Evolutionary conservation across 1,140 invertebrate genomes (phyloP).

Genomic region (Macrocentrus cingulum): DNA sequence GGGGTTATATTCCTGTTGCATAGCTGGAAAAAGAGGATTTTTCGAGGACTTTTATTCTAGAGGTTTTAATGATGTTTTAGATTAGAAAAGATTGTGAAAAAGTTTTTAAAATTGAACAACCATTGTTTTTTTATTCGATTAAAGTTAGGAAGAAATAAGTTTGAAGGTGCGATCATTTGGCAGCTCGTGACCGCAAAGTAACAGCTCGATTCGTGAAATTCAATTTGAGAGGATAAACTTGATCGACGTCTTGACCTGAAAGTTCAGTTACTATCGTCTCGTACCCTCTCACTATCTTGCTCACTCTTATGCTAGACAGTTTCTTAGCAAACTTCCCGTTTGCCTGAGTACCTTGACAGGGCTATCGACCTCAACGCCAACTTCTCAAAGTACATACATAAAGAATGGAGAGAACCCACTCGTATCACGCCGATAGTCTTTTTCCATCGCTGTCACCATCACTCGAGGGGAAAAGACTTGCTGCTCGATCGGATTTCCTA

Average conservation of each 20-base stretch:
- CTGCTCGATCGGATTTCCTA: slow-evolving; percentile 10
- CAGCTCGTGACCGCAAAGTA: neutral
- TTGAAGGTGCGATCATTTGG: neutral
- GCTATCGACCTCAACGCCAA: slow-evolving; percentile 30
- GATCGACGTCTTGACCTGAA: slow-evolving; percentile 10
- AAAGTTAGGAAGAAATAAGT: neutral
- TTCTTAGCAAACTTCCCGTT: slow-evolving; percentile 24
- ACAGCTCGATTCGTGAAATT: neutral
- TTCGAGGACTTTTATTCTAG: too few relatives aligned
- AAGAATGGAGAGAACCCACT: slow-evolving; percentile 26
- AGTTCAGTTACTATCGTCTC: neutral
- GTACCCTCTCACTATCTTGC: slow-evolving; percentile 14
- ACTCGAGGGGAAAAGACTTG: slow-evolving; percentile 5
- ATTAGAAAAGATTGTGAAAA: too few relatives aligned
- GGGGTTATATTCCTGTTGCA: too few relatives aligned
- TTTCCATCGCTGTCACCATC: slow-evolving; percentile 13
- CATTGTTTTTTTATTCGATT: too few relatives aligned
- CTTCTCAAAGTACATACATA: slow-evolving; percentile 29
- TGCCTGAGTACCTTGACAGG: slow-evolving; percentile 26
- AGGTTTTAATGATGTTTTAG: too few relatives aligned
- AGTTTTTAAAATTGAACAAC: too few relatives aligned
- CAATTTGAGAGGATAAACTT: slow-evolving; percentile 8
- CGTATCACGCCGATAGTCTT: slow-evolving; percentile 3
- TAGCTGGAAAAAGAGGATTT: too few relatives aligned
- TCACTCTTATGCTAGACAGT: slow-evolving; percentile 14